Conservation (phyloP, 2,797 vertebrate genomes). For the Gallinago nigripennis region DNA sequence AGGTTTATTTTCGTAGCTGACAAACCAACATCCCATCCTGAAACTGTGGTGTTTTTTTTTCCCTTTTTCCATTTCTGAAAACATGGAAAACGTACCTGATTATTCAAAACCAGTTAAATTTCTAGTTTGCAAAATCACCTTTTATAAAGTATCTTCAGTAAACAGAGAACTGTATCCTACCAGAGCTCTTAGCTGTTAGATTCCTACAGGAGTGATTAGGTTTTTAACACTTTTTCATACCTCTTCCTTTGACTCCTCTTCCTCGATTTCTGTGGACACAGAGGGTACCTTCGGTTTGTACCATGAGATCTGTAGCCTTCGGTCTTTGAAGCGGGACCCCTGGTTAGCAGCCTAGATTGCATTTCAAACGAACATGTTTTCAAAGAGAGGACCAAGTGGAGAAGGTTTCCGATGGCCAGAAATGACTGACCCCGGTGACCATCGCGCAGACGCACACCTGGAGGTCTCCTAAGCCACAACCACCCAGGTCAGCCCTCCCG, state of each 20-base stretch:
- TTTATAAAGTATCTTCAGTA: not conserved
- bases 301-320: slow-evolving; percentile 94
- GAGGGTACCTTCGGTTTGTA: slow-evolving; percentile 96
- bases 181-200: not conserved
- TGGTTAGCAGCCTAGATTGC: slow-evolving; percentile 90
- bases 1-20: not conserved
- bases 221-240: slow-evolving; percentile 49
- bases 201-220: not conserved
- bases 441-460: rapidly evolving
- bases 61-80: not conserved
- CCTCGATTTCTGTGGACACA: slow-evolving; percentile 90
- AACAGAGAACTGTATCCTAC: not conserved
- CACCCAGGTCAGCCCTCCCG: not conserved
- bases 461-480: not conserved
- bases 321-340: slow-evolving; percentile 95
- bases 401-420: not conserved
- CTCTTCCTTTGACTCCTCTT: slow-evolving; percentile 94
- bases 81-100: rapidly evolving
- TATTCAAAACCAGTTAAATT: not conserved
- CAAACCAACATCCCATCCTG: not conserved
- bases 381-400: not conserved
- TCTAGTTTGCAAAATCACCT: not conserved
- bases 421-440: not conserved
- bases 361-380: not conserved
- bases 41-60: not conserved